These are phyloP conservation scores for Laticauda colubrina DNA, from an alignment of 2,113 vertebrate genomes.

Conservation along the genomic window DNA sequence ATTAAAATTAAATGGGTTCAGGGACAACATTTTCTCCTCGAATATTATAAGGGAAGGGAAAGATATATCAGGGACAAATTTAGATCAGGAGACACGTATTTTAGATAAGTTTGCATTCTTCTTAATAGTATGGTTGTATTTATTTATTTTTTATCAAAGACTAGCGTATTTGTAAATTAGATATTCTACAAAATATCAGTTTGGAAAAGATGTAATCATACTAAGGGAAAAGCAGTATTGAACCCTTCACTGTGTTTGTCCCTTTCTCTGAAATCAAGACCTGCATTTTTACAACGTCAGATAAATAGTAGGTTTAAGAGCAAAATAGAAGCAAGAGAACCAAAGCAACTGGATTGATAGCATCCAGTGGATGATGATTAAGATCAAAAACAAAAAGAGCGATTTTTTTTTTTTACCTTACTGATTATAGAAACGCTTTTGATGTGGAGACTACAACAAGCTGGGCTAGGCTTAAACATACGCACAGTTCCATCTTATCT, in stretches of 20 bases:
- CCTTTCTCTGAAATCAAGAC: neutral
- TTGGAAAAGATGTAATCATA: neutral
- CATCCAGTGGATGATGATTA: neutral
- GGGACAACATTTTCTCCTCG: conserved; percentile 59
- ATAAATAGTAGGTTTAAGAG: neutral
- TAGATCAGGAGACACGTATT: conserved; percentile 58
- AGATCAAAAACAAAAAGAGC: neutral
- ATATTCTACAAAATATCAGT: conserved; percentile 26
- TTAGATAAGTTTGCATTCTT: conserved; percentile 46
- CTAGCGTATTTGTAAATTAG: conserved; percentile 20
- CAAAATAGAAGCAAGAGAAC: neutral
- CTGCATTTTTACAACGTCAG: neutral
- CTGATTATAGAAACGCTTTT: neutral
- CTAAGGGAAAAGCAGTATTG: neutral
- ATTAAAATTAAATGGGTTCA: conserved; percentile 75
- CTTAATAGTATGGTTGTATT: conserved; percentile 42
- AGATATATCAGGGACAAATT: conserved; percentile 53
- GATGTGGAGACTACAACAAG: neutral
- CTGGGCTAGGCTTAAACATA: neutral
- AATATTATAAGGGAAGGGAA: conserved; percentile 49
- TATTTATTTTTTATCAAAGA: conserved; percentile 41
- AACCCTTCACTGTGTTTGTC: neutral
- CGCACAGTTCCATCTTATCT: neutral
- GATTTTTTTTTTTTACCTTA: neutral
- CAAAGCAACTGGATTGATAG: neutral